Evolutionary conservation across 2,888 invertebrate species (phyloP), one percentile per base, ranked within the genome.

Genomic region (Polietes domitor): DNA sequence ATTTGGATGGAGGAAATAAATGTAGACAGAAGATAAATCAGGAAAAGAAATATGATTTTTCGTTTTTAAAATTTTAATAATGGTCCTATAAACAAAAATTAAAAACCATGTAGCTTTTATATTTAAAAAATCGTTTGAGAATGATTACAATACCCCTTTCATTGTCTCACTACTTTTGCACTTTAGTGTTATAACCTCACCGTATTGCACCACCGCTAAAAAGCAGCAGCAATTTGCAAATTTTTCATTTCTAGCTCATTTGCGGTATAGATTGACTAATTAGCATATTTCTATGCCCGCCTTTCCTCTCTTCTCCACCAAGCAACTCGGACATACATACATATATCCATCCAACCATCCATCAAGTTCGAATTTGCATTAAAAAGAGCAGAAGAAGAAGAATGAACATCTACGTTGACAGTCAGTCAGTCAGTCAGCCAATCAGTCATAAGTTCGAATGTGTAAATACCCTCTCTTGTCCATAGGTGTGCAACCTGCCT

Each of bases 251-350:
- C 21, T 65, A 41, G 65, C 28, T 70, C 19, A 50, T 50, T 70
- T 70, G 47, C 70, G 70, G 17, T 28, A 50, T 70, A 50, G 47
- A 50, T 70, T 70, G 70, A 50, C 70, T 70, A 70, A 70, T 70
- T 70, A 70, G 70, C 70, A 50, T 70, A 70, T 47, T 50, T 70
- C 26, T 17, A 12, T 41, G 41, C 4, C 28, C 50, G 3, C 24
- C 19, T 68, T 43, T 21, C 6, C 6, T 65, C 15, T 32, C n/a
- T 0, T 61, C 32, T 32, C 15, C 37, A 24, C 43, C n/a, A 26
- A 12, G 5, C 15, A 47, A 6, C 47, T 24, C 19, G 12, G 37
- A 21, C 21, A 41, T 37, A 41, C 65, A 24, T 19, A 21, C 21
- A 21, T 55, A n/a, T 32, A 32, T 32, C 32, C 4, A 5, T 32